Conservation (phyloP, 2,113 vertebrate species). For the Rhipidura dahli region DNA sequence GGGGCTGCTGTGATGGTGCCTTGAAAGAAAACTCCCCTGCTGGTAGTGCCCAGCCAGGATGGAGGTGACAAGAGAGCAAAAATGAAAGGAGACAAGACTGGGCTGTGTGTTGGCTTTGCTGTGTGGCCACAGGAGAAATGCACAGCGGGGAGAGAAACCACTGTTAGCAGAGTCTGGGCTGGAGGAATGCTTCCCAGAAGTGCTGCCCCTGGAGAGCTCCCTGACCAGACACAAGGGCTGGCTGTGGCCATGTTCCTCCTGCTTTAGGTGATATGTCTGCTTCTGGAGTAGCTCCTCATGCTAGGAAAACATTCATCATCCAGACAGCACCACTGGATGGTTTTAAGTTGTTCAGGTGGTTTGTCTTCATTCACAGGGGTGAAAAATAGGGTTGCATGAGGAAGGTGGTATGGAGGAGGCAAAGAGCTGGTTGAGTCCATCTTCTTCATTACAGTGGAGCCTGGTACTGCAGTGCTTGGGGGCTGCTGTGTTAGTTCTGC, state of each 20-base stretch:
- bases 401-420: background rate
- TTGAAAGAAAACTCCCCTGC: background rate
- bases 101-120: background rate
- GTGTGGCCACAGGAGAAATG: background rate
- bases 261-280: background rate
- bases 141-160: background rate
- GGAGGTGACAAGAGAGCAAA: background rate
- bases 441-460: background rate
- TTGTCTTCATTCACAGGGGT: background rate
- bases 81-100: background rate
- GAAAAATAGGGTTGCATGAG: accelerated
- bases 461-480: background rate
- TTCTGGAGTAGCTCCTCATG: background rate
- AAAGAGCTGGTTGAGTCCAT: background rate
- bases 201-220: background rate
- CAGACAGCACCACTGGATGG: background rate
- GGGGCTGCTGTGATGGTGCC: background rate
- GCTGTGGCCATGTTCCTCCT: background rate
- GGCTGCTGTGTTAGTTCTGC: background rate
- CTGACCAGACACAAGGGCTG: background rate
- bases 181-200: background rate
- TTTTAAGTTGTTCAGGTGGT: background rate
- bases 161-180: background rate
- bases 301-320: background rate
- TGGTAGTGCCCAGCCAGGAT: background rate